phyloP scores from a whole-genome alignment of 92 coral and sea anemone genomes.

The Desmophyllum pertusum region DNA sequence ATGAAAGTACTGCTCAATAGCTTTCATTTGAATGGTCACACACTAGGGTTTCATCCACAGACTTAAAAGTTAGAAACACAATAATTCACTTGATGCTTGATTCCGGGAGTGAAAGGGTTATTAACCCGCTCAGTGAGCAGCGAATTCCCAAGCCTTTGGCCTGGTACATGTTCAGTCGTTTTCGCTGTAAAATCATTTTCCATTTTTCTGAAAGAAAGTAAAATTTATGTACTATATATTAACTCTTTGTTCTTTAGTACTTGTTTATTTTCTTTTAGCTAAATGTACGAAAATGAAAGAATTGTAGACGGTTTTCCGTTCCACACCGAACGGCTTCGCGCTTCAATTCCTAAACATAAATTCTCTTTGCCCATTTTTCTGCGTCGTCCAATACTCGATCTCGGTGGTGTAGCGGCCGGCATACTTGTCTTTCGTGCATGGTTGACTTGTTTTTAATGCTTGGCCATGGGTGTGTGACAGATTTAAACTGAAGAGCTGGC shows the following conservation, averaged over 20 bases:
- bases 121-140: no score
- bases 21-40: no score
- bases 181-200: background rate
- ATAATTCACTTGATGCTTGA: no score
- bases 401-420: constrained; percentile 21
- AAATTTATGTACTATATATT: background rate
- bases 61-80: no score
- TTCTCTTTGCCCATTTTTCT: background rate
- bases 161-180: background rate
- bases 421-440: constrained; percentile 34
- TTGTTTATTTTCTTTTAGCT: background rate
- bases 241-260: background rate
- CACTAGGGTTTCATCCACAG: no score
- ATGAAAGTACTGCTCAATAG: no score
- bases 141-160: background rate
- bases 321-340: no score
- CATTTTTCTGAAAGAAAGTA: background rate
- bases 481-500: constrained; percentile 32
- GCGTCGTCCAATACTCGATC: background rate
- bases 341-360: background rate
- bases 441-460: constrained; percentile 9
- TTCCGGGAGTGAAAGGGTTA: no score
- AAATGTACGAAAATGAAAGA: background rate
- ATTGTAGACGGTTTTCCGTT: no score
- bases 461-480: constrained; percentile 38